Percentiles rank a stretch among this genome's conserved stretches.
phyloP scores from a whole-genome alignment of 1,140 invertebrate species.

The Drosophila sproati region DNA sequence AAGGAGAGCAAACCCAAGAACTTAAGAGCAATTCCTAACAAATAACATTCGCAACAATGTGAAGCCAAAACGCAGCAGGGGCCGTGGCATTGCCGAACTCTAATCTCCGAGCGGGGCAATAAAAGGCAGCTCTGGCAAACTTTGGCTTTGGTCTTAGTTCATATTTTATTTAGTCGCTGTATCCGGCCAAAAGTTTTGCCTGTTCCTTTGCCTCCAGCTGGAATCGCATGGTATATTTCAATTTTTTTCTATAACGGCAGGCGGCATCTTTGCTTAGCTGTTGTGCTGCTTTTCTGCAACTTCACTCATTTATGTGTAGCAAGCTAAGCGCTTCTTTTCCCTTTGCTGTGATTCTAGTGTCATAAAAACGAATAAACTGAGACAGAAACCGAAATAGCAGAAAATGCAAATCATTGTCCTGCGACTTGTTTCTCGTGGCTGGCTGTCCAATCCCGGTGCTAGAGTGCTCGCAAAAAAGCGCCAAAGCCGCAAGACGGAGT shows the following conservation, averaged over 20 bases:
- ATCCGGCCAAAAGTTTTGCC: slow-evolving; percentile 45
- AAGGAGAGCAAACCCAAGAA: slow-evolving; percentile 45
- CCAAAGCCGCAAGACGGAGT: slow-evolving; percentile 2
- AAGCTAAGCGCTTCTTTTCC: slow-evolving; percentile 28
- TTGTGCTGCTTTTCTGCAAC: slow-evolving; percentile 12
- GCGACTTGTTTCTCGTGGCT: slow-evolving; percentile 31
- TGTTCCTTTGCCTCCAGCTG: slow-evolving; percentile 41
- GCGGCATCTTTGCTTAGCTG: slow-evolving; percentile 34
- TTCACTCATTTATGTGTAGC: slow-evolving; percentile 25
- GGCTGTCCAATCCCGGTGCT: slow-evolving; percentile 10
- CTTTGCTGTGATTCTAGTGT: slow-evolving; percentile 49
- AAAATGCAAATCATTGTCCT: slow-evolving; percentile 73
- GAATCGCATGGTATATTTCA: slow-evolving; percentile 40
- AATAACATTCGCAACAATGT: slow-evolving; percentile 62
- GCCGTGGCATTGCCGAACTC: slow-evolving; percentile 20
- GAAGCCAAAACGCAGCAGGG: slow-evolving; percentile 31
- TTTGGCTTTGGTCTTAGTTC: slow-evolving; percentile 64
- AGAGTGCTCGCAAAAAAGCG: not conserved
- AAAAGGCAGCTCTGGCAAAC: slow-evolving; percentile 64
- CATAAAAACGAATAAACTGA: slow-evolving; percentile 65
- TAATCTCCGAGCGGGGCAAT: slow-evolving; percentile 66
- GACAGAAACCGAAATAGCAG: slow-evolving; percentile 54
- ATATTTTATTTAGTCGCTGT: slow-evolving; percentile 71
- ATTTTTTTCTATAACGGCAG: slow-evolving; percentile 50
- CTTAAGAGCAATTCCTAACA: slow-evolving; percentile 63